Evolutionary conservation across 2,888 invertebrate species (phyloP).

Genomic region (Ophion obscuratus): DNA sequence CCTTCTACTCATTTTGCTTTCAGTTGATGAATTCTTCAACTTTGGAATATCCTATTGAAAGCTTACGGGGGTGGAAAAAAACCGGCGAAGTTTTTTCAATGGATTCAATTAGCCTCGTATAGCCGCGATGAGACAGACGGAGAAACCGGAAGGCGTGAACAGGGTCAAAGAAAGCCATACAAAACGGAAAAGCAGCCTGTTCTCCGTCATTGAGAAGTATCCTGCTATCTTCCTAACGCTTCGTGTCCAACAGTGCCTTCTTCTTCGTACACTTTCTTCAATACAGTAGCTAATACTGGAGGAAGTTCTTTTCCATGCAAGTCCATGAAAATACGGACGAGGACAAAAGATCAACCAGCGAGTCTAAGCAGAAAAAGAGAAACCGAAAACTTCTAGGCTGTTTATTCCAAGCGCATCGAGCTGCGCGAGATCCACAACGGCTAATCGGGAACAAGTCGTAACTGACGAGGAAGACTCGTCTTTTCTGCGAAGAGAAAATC

Average conservation of each 20-base stretch:
- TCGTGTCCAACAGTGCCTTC: constrained; percentile 64
- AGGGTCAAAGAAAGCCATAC: background rate
- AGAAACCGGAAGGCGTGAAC: constrained; percentile 10
- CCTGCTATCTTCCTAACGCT: constrained; percentile 29
- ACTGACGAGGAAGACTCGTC: constrained; percentile 36
- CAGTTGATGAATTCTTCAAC: constrained; percentile 60
- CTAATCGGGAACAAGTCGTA: constrained; percentile 58
- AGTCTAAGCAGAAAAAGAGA: constrained; percentile 13
- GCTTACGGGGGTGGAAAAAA: background rate
- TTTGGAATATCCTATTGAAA: constrained; percentile 34
- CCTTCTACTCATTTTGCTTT: constrained; percentile 44
- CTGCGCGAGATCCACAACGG: constrained; percentile 67
- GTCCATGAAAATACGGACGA: constrained; percentile 41
- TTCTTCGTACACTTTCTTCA: constrained; percentile 49
- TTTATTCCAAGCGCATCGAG: constrained; percentile 72
- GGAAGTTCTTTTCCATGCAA: constrained; percentile 32
- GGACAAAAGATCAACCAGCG: constrained; percentile 36
- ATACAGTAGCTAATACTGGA: background rate
- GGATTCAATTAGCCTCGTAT: constrained; percentile 68
- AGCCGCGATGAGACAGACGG: constrained; percentile 47
- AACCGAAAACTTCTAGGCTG: constrained; percentile 58
- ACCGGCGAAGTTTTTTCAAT: constrained; percentile 69
- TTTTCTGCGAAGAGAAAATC: constrained; percentile 40
- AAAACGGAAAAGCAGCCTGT: constrained; percentile 38
- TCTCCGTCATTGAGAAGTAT: constrained; percentile 38